phyloP scores from a whole-genome alignment of 2,113 vertebrate species.

The Myocastor coypus region DNA sequence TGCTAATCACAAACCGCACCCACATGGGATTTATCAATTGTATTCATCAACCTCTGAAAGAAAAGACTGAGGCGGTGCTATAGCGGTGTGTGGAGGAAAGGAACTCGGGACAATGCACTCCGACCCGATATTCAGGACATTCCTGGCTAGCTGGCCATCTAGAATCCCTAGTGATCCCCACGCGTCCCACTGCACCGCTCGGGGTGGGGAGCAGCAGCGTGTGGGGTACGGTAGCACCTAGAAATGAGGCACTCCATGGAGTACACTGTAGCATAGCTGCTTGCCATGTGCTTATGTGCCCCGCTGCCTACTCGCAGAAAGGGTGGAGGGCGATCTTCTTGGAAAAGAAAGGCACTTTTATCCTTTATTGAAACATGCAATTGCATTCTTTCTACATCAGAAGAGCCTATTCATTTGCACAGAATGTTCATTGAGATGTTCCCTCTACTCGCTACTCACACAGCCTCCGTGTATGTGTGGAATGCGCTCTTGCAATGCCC shows the following conservation, averaged over 20 bases:
- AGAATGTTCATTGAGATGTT: not conserved
- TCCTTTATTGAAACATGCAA: not conserved
- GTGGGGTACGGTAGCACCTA: accelerated
- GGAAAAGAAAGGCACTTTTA: slow-evolving; percentile 34
- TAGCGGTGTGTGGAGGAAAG: not conserved
- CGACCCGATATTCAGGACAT: accelerated
- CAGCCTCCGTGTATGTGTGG: not conserved
- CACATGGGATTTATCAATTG: accelerated
- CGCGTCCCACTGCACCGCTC: not conserved
- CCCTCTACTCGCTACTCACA: not conserved
- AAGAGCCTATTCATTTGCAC: not conserved
- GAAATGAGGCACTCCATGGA: not conserved
- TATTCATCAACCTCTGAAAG: accelerated
- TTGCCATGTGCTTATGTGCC: not conserved
- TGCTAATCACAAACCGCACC: not conserved
- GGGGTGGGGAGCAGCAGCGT: accelerated
- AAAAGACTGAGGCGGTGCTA: accelerated
- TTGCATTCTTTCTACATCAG: not conserved
- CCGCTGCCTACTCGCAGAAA: not conserved
- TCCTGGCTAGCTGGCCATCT: accelerated
- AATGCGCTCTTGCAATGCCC: accelerated
- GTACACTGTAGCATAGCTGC: no score
- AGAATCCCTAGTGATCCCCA: accelerated
- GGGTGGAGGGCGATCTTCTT: not conserved
- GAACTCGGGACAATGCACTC: not conserved